These are phyloP conservation scores for Abrostola tripartita DNA, from an alignment of 2,888 invertebrate species.

Conservation along the genomic window DNA sequence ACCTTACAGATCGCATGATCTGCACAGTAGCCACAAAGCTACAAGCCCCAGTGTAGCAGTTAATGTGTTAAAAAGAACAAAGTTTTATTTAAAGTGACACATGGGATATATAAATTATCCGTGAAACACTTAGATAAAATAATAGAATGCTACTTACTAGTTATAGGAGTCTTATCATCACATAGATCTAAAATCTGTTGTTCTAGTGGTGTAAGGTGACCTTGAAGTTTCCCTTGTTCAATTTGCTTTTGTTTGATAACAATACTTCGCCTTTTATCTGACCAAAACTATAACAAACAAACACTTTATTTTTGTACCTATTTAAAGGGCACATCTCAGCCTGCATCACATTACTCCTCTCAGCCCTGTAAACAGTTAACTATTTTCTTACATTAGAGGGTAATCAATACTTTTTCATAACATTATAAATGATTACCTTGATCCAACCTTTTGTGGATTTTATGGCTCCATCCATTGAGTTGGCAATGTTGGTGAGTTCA, in stretches of 20 bases:
- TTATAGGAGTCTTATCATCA: slow-evolving; percentile 57
- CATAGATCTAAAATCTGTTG: slow-evolving; percentile 71
- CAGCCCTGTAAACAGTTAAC: too few species aligned
- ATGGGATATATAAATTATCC: neutral
- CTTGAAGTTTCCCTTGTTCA: slow-evolving; percentile 68
- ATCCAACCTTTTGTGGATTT: slow-evolving; percentile 81
- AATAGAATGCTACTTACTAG: slow-evolving; percentile 67
- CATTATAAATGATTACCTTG: slow-evolving; percentile 64
- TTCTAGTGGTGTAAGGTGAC: slow-evolving; percentile 69
- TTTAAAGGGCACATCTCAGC: too few species aligned
- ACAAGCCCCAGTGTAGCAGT: too few species aligned
- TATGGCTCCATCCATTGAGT: slow-evolving; percentile 72
- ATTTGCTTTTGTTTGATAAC: slow-evolving; percentile 74
- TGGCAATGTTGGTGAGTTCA: slow-evolving; percentile 70
- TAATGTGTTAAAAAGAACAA: too few species aligned
- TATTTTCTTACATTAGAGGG: neutral
- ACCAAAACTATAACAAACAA: slow-evolving; percentile 73
- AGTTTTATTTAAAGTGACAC: too few species aligned
- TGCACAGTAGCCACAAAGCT: too few species aligned
- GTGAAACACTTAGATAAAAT: neutral
- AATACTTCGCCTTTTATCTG: slow-evolving; percentile 76
- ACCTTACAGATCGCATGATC: too few species aligned
- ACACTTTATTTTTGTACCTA: neutral
- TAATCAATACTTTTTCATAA: neutral
- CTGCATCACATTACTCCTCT: too few species aligned